A percentile compares a stretch with the other conserved stretches of the same genome.
Conservation (phyloP, 2,797 vertebrate genomes). For the Hippopotamyrus pictus region DNA sequence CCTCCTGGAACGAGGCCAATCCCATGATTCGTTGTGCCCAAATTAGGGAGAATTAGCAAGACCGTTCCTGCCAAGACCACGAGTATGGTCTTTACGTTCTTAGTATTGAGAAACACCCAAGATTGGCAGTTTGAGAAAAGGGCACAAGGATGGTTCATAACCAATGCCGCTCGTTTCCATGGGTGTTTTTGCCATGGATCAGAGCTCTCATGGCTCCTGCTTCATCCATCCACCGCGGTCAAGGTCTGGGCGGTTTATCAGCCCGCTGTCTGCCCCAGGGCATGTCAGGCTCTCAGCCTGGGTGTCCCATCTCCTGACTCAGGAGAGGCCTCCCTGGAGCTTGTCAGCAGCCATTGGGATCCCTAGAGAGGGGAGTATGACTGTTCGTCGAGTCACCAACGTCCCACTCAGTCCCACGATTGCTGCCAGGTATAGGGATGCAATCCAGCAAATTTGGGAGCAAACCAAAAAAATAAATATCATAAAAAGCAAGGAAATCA, state of each 20-base stretch:
- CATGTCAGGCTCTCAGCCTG: not conserved
- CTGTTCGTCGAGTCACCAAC: not conserved
- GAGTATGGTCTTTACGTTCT: not conserved
- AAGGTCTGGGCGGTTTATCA: not conserved
- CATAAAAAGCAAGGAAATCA: not conserved
- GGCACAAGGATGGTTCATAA: not conserved
- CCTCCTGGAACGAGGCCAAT: not conserved
- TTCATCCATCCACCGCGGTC: not conserved
- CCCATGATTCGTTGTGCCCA: not conserved
- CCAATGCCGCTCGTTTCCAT: not conserved
- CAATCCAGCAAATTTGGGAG: not conserved
- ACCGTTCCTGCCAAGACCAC: not conserved
- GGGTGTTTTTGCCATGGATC: not conserved
- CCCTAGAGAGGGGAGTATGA: not conserved
- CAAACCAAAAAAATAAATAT: not conserved
- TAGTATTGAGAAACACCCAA: not conserved
- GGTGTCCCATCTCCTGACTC: not conserved
- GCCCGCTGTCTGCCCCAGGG: not conserved
- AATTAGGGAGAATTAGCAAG: not conserved
- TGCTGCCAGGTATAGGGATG: not conserved
- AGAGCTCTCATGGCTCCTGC: not conserved
- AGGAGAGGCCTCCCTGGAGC: not conserved
- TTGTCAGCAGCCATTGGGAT: not conserved
- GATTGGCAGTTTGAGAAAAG: not conserved
- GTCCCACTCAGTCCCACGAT: not conserved